Evolutionary conservation across 2,797 vertebrate species (phyloP), one percentile per base, ranked within the genome.

Genomic region (Megaceryle alcyon): DNA sequence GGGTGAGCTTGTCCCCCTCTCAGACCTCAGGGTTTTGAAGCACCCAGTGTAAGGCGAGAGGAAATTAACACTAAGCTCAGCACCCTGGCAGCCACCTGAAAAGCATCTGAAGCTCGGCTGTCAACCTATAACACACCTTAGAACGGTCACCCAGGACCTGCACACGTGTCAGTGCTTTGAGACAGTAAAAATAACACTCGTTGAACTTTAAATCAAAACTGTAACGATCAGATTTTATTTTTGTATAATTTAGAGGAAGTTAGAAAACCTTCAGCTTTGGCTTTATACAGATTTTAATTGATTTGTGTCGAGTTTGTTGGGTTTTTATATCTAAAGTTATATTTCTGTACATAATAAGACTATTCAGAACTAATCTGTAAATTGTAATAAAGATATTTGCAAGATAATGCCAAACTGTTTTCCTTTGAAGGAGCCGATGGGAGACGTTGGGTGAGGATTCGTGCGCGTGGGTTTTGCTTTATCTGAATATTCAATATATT

Each of bases 371-470:
- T 97, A 97, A 98, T 96, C 96, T 91, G 83, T 97, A 96, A 76
- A 92, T 97, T 97, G 92, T 88, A 98, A 98, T 98, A 98, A 98
- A 98, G 96, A 97, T 73, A 97, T 98, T 97, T 97, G 88, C 97
- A 97, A 87, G 89, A 95, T 95, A 96, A 88, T 29, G 14, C 37
- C 7, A 10, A 6, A 5, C 51, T 39, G 37, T 14, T 43, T 29
- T 65, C 12, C 39, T 54, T 57, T 7, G 22, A 14, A 20, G 5
- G 29, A 20, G 18, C 7, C 28, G 26, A 1, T 0, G 7, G 56
- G 37, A 23, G 31, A 2, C 3, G 3, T 7, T 7, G 2, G 49
- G 23, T 44, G 15, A 33, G 8, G 19, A 21, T 57, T 57, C 6
- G 28, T 29, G 28, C 5, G 49, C 49, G 6, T 56, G 18, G 7